Base-by-base conservation (phyloP, 2,113 vertebrate species). In the Tetrao urogallus region DNA sequence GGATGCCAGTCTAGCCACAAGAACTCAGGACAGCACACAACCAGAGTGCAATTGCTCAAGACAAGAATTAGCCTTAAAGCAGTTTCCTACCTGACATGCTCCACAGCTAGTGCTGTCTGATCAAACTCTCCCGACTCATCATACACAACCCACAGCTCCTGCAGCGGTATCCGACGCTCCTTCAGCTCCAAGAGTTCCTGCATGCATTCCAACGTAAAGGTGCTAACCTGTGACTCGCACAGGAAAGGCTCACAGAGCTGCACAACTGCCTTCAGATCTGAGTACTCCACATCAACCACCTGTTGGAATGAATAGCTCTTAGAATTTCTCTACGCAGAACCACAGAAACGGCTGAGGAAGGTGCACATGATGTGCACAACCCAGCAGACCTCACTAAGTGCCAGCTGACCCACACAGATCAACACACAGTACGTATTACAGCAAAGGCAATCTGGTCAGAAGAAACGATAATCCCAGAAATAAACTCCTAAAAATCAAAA, bases 81-180 rank as follows among this genome's bases (percentile, higher is more conserved):
- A 19, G 38, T 82, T 83, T 80, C 95, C 47, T 97, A 99, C 99
- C 99, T 98, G 96, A 99, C 96, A 42, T 99, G 99, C 67, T 99
- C 99, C 5, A 99, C 52, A 2, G 98, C 98, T 3, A 99, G 97
- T 5, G 99, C 99, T 0, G 98, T 99, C 95, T 99, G 98, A 88
- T 99, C 99, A 81, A 99, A 98, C 40, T 98, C 98, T 56, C 98
- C 99, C 0, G 99, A 99, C 40, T 98, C 98, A 4, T 99, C 98
- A 14, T 98, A 99, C 10, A 98, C 98, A 60, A 99, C 98, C 75
- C 97, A 98, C 20, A 99, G 97, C 91, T 99, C 98, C 92, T 98
- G 98, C 84, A 99, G 97, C 1, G 98, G 98, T 43, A 99, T 94
- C 93, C 77, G 97, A 67, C 94, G 92, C 18, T 98, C 97, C 47